Evolutionary conservation across 2,797 vertebrate species (phyloP).

Genomic region (Galaxias olidus): DNA sequence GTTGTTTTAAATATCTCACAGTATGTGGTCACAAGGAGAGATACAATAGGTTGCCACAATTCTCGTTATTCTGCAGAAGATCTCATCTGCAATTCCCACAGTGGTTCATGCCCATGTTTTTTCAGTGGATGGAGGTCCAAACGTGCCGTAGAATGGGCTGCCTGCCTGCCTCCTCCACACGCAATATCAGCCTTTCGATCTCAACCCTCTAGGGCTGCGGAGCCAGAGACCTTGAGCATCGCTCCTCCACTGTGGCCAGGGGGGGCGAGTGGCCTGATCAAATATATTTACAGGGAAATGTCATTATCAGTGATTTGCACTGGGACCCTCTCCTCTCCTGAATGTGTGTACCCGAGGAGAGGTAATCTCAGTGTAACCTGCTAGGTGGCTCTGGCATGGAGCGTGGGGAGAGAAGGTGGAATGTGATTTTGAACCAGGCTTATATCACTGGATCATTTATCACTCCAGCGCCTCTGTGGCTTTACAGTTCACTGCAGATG

Average conservation of each 20-base stretch:
- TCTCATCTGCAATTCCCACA: too few species aligned
- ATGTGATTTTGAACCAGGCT: slow-evolving; percentile 57
- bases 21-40: too few species aligned
- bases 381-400: slow-evolving; percentile 28
- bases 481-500: slow-evolving; percentile 56
- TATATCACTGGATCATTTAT: slow-evolving; percentile 62
- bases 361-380: slow-evolving; percentile 39
- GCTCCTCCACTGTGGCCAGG: slow-evolving; percentile 20
- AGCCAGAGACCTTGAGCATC: slow-evolving; percentile 10
- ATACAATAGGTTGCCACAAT: too few species aligned
- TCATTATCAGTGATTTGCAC: slow-evolving; percentile 56
- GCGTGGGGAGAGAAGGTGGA: slow-evolving; percentile 15
- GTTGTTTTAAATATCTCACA: too few species aligned
- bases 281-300: slow-evolving; percentile 62
- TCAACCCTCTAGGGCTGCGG: slow-evolving; percentile 17
- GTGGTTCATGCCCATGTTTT: too few species aligned
- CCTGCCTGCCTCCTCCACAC: not conserved
- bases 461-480: slow-evolving; percentile 53
- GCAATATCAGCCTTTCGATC: slow-evolving; percentile 16
- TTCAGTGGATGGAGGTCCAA: too few species aligned
- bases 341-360: slow-evolving; percentile 47
- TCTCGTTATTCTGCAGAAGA: too few species aligned
- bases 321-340: slow-evolving; percentile 36
- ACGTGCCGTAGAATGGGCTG: too few species aligned
- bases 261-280: slow-evolving; percentile 26